Base-by-base conservation (phyloP, 2,113 vertebrate species). In the Gobio gobio region DNA sequence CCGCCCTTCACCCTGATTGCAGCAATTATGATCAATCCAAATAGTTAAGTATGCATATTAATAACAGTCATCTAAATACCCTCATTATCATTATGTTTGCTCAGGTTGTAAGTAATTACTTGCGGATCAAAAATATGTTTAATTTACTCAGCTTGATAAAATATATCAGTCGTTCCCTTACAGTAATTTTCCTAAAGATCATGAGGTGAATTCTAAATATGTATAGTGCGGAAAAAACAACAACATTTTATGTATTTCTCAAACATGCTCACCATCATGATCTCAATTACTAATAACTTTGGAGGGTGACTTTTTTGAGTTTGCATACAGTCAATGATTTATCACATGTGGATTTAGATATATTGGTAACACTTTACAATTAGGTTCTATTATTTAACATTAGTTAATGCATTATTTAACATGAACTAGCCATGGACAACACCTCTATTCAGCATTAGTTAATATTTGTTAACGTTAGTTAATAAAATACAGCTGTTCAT, bases 41-140 rank as follows among this genome's bases (percentile, higher is more conserved):
- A 80, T 56, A 68, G 49, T 82, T 83, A 78, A 72, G 26, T 29
- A 87, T 85, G 78, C 79, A 89, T 87, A 83, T 87, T 89, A 87
- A 89, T 85, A 79, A 14, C 66, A 64, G 51, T 56, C 59, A 13
- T 72, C 74, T 20, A 76, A 83, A 79, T 83, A 73, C 43, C 72
- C 80, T 78, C 61, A 86, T 85, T 24, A 68, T 83, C 68, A 75
- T 59, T 85, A 74, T 82, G 79, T 75, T 70, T 66, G 79, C 68
- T 82, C 54, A 83, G 70, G 76, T 84, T 43, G 74, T 36, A 47
- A 33, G 75, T 80, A 75, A 87, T 86, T 88, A 61, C 26, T 82
- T 40, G 68, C 45, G 1, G 70, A 83, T 78, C 64, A 80, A 63
- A 78, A 70, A 33, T 79, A 70, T 85, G 66, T 61, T 85, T 79